Evolutionary conservation across 1,140 invertebrate species (phyloP), one percentile per base, ranked within the genome.

Genomic region (Aphaenogaster floridana): DNA sequence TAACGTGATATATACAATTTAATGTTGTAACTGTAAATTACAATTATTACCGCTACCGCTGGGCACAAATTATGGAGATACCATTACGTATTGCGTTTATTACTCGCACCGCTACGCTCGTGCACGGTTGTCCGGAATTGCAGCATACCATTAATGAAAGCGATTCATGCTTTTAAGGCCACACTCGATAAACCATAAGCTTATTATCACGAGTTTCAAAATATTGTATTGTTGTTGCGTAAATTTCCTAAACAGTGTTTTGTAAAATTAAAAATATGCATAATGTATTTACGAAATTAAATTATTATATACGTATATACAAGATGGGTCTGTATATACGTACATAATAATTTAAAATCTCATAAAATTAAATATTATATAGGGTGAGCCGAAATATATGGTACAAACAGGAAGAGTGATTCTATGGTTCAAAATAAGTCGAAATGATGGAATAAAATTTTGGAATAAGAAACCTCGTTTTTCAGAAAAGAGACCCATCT

Each of bases 21-120:
- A 61, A 42, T 61, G 54, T 48, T 45, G 13, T 84, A 84, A 84
- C 69, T 84, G 80, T 84, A 84, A 76, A 84, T 84, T 63, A 84
- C 80, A 76, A 84, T 84, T 71, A 74, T 84, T 74, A 76, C 54
- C 69, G 42, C 57, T 84, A 61, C 69, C 54, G 54, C 17, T 54
- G 69, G 34, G 54, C 28, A 84, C 69, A 15, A 76, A 84, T 84
- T 84, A 84, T 74, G 42, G 69, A 84, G 69, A 61, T 84, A 76
- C 8, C 42, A 74, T 76, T 84, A 84, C 54, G 42, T 84, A 72
- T 83, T 59, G 52, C 39, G 36, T 11, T 84, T 84, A 74, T 84
- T 84, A 84, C 13, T 84, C 68, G 42, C 45, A 13, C 52, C 8
- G 80, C 52, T 39, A 59, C 39, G 68, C 42, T 50, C 39, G 54